Base-by-base conservation (phyloP, 2,113 vertebrate species). In the Micromys minutus region DNA sequence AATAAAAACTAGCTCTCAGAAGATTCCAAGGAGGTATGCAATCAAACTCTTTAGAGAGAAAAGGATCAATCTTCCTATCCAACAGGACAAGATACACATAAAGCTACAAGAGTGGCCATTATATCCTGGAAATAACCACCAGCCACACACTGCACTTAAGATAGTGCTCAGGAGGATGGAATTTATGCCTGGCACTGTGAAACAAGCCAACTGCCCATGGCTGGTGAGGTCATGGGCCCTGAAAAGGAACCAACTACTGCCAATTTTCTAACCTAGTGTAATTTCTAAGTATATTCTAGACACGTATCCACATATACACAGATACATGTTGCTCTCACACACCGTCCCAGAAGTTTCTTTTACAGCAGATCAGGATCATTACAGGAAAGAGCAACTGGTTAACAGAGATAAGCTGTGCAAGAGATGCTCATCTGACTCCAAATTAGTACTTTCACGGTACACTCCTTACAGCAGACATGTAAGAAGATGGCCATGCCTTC, bases 401-500 rank as follows among this genome's bases (percentile, higher is more conserved):
- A 52, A 36, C 8, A 19, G 34, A 79, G 50, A 21, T 50, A 31
- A 79, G 3, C 50, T 75, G 26, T 21, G 8, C 34, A 79, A 10
- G 5, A 34, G 47, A 52, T 79, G 8, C 76, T 19, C 4, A 79
- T 17, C 31, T 19, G 31, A 52, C 17, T 52, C 47, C 17, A 8
- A 79, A 5, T 34, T 12, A 79, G 31, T 11, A 34, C 17, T 3
- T 52, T 79, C 36, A 9, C 47, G 11, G 47, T 16, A 11, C 3
- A 4, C 8, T 57, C 6, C 21, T 19, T 4, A 7, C 11, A 24
- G 4, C 34, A 57, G 9, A 80, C 19, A n/a, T n/a, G n/a, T n/a
- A n/a, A n/a, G 4, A 0, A 72, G 5, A 10, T 1, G 0, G 34
- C 2, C 52, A 36, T n/a, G 50, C n/a, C 19, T n/a, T 80, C 50